These are phyloP conservation scores for Formica exsecta DNA, from an alignment of 1,140 invertebrate species.

Conservation along the genomic window DNA sequence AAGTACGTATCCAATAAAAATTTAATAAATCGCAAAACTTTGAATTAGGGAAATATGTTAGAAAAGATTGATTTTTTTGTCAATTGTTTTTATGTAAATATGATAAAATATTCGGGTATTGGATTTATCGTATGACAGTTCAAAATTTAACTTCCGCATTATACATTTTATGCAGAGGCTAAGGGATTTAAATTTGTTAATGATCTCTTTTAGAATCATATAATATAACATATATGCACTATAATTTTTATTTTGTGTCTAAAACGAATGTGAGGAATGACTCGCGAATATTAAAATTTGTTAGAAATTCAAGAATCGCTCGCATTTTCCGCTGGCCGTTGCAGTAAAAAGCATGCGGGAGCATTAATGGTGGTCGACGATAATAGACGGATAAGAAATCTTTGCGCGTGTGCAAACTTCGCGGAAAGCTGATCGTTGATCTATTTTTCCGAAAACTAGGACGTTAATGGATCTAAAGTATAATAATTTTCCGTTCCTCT, in stretches of 20 bases:
- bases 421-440: constrained; percentile 26
- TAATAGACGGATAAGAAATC: constrained; percentile 52
- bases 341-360: constrained; percentile 25
- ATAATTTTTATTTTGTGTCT: background rate
- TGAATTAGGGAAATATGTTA: background rate
- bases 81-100: background rate
- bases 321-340: background rate
- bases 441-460: constrained; percentile 29
- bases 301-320: constrained; percentile 20
- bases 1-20: background rate
- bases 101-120: background rate
- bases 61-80: background rate
- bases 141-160: background rate
- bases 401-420: constrained; percentile 22
- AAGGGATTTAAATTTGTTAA: background rate
- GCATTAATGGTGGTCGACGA: constrained; percentile 22
- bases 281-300: constrained; percentile 27
- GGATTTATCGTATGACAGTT: background rate
- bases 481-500: constrained; percentile 6
- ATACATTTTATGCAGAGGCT: background rate
- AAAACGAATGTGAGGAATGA: constrained; percentile 4
- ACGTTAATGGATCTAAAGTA: constrained; percentile 35
- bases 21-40: background rate
- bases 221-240: constrained; percentile 21
- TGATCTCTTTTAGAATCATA: background rate